Conservation (phyloP, 2,113 vertebrate species). For the Macquaria ambigua region DNA sequence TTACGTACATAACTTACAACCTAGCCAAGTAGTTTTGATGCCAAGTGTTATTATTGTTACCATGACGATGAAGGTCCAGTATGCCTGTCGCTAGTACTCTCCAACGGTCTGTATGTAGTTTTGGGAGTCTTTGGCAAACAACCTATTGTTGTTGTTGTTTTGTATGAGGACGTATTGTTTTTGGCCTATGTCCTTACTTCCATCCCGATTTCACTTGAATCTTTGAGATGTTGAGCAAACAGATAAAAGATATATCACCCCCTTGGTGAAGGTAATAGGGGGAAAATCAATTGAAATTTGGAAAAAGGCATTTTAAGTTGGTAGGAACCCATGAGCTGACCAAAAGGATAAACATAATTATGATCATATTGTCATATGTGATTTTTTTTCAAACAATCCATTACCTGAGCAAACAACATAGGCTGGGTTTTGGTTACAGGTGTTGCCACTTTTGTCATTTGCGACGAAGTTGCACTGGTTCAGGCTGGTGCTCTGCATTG, state of each 20-base stretch:
- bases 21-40: too few species aligned
- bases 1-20: too few species aligned
- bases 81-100: too few species aligned
- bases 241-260: neutral
- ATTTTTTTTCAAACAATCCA: neutral
- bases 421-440: fast-evolving
- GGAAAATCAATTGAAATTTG: neutral
- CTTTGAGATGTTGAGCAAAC: neutral
- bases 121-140: too few species aligned
- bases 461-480: conserved; percentile 49
- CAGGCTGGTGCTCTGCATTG: fast-evolving
- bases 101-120: too few species aligned
- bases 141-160: too few species aligned
- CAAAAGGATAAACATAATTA: too few species aligned
- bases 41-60: too few species aligned
- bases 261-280: too few species aligned
- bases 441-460: fast-evolving
- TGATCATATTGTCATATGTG: neutral
- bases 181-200: neutral
- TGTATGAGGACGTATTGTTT: too few species aligned
- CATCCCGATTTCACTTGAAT: neutral
- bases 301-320: neutral
- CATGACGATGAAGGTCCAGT: too few species aligned
- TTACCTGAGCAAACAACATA: conserved; percentile 78
- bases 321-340: neutral